Evolutionary conservation across 2,113 vertebrate species (phyloP).

Genomic region (Elanoides forficatus): DNA sequence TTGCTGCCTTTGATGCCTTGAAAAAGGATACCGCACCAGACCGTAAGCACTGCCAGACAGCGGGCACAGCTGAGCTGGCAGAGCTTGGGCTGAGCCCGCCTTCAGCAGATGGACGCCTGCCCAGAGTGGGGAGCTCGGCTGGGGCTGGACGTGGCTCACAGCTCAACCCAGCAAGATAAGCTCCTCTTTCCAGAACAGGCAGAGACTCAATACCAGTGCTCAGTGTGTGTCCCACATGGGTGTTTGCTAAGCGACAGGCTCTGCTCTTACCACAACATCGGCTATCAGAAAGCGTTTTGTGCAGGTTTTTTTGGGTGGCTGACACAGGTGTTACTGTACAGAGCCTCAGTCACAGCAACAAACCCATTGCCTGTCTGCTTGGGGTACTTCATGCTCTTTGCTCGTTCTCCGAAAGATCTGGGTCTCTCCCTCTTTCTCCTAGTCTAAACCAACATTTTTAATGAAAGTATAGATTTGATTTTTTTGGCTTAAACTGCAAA

Average conservation of each 20-base stretch:
- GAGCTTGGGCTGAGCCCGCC: fast-evolving
- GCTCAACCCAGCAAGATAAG: not conserved
- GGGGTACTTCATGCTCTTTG: not conserved
- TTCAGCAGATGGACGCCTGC: not conserved
- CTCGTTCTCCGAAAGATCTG: not conserved
- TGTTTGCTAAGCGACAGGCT: not conserved
- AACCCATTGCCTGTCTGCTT: fast-evolving
- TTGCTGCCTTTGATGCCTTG: not conserved
- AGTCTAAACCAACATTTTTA: not conserved
- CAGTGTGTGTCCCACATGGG: fast-evolving
- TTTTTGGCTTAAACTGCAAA: not conserved
- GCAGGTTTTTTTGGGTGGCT: not conserved
- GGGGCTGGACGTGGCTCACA: fast-evolving
- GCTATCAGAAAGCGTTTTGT: not conserved
- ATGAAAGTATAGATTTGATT: not conserved
- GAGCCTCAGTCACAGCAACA: fast-evolving
- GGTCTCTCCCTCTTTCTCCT: not conserved
- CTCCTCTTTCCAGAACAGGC: fast-evolving
- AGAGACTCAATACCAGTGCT: fast-evolving
- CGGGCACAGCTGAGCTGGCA: fast-evolving
- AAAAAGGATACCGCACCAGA: fast-evolving
- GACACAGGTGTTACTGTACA: not conserved
- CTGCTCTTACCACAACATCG: not conserved
- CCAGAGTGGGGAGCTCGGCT: fast-evolving
- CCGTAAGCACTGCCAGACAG: fast-evolving